These are phyloP conservation scores for Tetragnatha montana DNA, from an alignment of 2,888 invertebrate genomes.

Conservation along the genomic window DNA sequence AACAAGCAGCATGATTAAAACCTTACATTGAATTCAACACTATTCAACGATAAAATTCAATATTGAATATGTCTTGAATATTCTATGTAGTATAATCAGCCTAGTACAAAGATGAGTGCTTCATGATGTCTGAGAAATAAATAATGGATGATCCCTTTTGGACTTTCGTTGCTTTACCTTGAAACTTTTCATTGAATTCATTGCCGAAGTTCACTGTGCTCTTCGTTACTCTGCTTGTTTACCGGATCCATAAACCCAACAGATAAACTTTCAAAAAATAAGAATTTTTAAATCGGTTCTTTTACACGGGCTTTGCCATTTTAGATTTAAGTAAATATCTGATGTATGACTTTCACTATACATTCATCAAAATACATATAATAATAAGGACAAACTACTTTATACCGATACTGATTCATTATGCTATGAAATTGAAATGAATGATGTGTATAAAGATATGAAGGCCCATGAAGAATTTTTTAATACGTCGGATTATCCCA, in stretches of 20 bases:
- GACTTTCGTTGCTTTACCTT: too few species aligned
- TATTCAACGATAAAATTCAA: constrained; percentile 72
- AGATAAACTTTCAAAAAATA: too few species aligned
- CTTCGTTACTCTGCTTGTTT: too few species aligned
- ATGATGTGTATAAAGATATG: too few species aligned
- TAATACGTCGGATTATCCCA: neutral
- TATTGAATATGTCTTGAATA: constrained; percentile 75
- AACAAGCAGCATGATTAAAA: constrained; percentile 37
- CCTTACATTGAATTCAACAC: constrained; percentile 70
- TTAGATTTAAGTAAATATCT: constrained; percentile 73
- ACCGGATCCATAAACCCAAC: too few species aligned
- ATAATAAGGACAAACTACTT: neutral
- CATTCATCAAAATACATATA: constrained; percentile 62
- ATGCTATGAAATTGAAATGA: neutral
- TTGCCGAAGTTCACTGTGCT: too few species aligned
- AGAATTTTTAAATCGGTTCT: too few species aligned
- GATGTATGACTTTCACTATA: constrained; percentile 73
- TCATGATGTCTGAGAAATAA: too few species aligned
- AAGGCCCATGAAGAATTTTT: neutral
- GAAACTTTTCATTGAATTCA: too few species aligned
- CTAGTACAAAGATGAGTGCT: constrained; percentile 75
- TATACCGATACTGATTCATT: neutral
- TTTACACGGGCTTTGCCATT: too few species aligned
- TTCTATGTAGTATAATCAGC: constrained; percentile 74
- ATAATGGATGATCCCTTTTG: too few species aligned